Evolutionary conservation across 2,797 vertebrate genomes (phyloP), one percentile per base, ranked within the genome.

Genomic region (Anniella stebbinsi): DNA sequence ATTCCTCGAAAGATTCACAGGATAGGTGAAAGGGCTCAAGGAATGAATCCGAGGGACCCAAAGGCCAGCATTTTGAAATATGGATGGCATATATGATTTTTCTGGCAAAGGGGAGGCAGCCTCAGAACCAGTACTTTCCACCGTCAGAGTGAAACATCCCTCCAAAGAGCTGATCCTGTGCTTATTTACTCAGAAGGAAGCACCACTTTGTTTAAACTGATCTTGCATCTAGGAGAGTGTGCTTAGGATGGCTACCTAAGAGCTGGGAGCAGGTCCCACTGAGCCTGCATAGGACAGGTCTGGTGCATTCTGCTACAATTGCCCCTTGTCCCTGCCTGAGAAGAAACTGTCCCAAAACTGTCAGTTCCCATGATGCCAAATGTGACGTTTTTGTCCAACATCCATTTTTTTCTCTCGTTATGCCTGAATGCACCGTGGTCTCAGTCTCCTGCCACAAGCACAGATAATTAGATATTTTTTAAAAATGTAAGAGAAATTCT

Each of bases 241-340:
- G 17, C 17, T 23, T 28, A n/a, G 33, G 33, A 3, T 17, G 8
- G 15, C 30, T 25, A 15, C 48, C 30, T 10, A 51, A n/a, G 1
- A 36, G 2, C 10, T 73, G 33, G 17, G 23, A 60, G 48, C 36
- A 15, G 1, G 0, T 38, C 36, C 6, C 17, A 9, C 60, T 9
- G 30, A n/a, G 2, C 18, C 2, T 10, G 51, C 1, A 0, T 23
- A 6, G 7, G 13, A 12, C 17, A 38, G 8, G 77, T 10, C 13
- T 38, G 45, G 4, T 15, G 2, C 21, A 2, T 36, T 5, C 23
- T 2, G 0, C 38, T 57, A 54, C 7, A 38, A 7, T 69, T 28
- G n/a, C 25, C 41, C 13, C 45, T 6, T 9, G 0, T 30, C 4
- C 8, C 13, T 57, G 45, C 25, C 2, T 0, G 15, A 51, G 66